phyloP scores from a whole-genome alignment of 1,140 invertebrate genomes.

The Drosophila mayri region DNA sequence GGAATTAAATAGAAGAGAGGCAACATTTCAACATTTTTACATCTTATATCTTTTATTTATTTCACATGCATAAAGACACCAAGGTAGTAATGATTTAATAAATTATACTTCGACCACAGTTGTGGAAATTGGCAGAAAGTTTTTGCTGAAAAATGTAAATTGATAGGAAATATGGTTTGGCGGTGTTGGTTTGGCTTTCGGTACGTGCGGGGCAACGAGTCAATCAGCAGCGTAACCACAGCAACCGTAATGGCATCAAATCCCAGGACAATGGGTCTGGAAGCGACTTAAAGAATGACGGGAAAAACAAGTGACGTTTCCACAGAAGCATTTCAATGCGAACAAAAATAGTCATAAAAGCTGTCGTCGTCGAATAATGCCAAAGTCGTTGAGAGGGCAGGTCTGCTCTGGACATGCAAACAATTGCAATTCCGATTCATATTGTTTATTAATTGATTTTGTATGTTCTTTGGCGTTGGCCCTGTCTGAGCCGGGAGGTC shows the following conservation, averaged over 20 bases:
- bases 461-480: conserved; percentile 25
- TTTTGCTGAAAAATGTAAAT: conserved; percentile 60
- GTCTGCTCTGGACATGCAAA: conserved; percentile 41
- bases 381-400: conserved; percentile 32
- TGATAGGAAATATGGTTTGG: conserved; percentile 62
- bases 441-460: conserved; percentile 53
- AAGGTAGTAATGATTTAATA: neutral
- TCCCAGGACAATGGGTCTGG: conserved; percentile 35
- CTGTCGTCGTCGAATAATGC: conserved; percentile 17
- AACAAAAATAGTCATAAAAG: conserved; percentile 48
- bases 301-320: conserved; percentile 12
- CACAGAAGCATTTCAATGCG: conserved; percentile 22
- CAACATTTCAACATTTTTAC: neutral
- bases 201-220: conserved; percentile 54
- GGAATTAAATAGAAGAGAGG: too few species aligned
- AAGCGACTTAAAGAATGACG: conserved; percentile 20
- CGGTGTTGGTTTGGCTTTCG: neutral
- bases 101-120: neutral
- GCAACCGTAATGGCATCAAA: conserved; percentile 35
- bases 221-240: conserved; percentile 52
- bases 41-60: neutral
- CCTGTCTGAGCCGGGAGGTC: conserved; percentile 17
- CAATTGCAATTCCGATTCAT: conserved; percentile 52
- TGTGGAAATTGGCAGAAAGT: conserved; percentile 21
- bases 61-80: neutral